These are phyloP conservation scores for Eulemur rubriventer DNA, from an alignment of 2,797 vertebrate species.

Conservation along the genomic window DNA sequence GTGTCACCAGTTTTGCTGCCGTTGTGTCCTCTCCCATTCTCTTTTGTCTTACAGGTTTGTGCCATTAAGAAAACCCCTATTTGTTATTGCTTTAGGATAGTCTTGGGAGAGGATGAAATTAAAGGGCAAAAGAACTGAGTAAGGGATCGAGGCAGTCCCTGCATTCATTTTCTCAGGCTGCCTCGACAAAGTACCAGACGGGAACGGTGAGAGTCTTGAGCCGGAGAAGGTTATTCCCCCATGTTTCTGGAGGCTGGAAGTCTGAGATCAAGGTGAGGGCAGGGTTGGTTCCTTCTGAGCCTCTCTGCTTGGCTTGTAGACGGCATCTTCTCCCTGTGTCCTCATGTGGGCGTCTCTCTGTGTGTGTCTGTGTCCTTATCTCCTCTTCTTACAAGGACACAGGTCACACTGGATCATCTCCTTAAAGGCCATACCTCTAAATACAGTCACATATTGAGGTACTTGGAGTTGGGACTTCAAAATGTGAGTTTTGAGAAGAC, in stretches of 20 bases:
- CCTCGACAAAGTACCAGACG: neutral
- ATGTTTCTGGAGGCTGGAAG: neutral
- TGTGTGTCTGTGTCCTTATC: neutral
- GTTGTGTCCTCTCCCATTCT: neutral
- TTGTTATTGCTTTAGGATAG: neutral
- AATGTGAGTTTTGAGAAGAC: neutral
- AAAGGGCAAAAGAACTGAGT: neutral
- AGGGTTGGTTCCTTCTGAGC: neutral
- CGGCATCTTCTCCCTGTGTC: neutral
- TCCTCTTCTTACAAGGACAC: neutral
- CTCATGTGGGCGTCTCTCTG: neutral
- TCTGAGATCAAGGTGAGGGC: neutral
- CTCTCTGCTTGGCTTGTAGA: neutral
- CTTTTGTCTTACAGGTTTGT: neutral
- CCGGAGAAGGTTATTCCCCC: neutral
- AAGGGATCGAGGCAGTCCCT: neutral
- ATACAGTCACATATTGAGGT: neutral
- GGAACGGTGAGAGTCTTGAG: too few species aligned
- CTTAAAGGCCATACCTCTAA: neutral
- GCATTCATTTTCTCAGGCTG: neutral
- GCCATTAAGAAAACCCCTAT: neutral
- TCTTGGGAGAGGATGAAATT: neutral
- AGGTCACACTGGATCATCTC: neutral
- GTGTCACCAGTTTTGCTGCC: neutral
- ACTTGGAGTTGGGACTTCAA: neutral